Evolutionary conservation across 2,113 vertebrate genomes (phyloP).

Genomic region (Podocnemis expansa): DNA sequence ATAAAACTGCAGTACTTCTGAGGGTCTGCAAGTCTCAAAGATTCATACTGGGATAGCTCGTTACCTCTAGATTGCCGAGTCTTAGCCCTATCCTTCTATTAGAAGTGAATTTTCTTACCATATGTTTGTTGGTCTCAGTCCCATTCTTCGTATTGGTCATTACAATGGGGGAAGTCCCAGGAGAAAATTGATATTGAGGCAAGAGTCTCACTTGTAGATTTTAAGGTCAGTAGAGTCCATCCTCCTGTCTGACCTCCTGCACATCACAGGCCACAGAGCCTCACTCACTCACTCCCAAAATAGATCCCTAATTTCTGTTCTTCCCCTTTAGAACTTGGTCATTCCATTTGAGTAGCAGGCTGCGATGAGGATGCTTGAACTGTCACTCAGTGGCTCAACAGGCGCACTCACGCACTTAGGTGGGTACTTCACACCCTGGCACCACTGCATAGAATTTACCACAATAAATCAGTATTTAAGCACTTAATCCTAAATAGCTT

Average conservation of each 20-base stretch:
- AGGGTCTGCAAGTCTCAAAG: not conserved
- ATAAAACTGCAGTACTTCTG: not conserved
- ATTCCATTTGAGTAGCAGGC: fast-evolving
- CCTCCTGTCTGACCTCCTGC: no score
- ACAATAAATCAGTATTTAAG: not conserved
- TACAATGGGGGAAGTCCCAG: constrained; percentile 8
- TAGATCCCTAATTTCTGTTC: not conserved
- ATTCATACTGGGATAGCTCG: not conserved
- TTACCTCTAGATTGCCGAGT: constrained; percentile 50
- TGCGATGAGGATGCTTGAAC: not conserved
- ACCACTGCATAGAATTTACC: not conserved
- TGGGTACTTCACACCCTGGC: fast-evolving
- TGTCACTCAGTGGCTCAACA: fast-evolving
- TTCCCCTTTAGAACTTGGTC: not conserved
- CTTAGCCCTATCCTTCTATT: constrained; percentile 1
- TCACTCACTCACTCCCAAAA: no score
- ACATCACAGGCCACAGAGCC: no score
- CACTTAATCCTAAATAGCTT: not conserved
- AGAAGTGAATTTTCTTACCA: constrained; percentile 44
- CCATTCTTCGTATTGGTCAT: not conserved
- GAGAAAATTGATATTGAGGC: not conserved
- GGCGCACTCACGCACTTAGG: not conserved
- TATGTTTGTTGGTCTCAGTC: constrained; percentile 60
- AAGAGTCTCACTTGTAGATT: not conserved
- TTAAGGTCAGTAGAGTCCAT: no score